These are phyloP conservation scores for Atethmia centrago DNA, from an alignment of 2,888 invertebrate genomes.

Conservation along the genomic window DNA sequence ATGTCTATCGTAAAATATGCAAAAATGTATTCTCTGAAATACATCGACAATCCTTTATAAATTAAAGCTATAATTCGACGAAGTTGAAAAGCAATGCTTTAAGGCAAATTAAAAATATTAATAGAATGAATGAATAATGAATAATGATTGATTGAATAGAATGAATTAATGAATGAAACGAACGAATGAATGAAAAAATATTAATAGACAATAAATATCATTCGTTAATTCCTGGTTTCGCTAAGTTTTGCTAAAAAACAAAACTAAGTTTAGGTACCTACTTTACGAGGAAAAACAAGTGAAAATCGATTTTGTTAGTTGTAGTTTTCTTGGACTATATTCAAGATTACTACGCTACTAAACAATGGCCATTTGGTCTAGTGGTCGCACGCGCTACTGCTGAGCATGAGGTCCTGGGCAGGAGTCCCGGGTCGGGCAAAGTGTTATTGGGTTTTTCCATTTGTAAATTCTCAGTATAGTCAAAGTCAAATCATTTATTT, in stretches of 20 bases:
- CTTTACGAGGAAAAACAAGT: neutral
- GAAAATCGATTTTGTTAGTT: neutral
- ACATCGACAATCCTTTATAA: neutral
- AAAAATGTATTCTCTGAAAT: slow-evolving; percentile 1
- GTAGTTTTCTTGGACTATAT: neutral
- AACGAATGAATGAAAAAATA: too few species aligned
- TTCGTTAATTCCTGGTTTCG: neutral
- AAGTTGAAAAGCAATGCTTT: neutral
- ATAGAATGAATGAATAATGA: too few species aligned
- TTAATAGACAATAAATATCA: too few species aligned
- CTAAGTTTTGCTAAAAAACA: neutral
- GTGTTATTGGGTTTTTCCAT: neutral
- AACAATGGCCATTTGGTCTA: neutral
- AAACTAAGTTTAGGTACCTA: neutral
- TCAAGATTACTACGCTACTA: neutral
- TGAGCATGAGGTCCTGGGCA: neutral
- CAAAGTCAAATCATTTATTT: too few species aligned
- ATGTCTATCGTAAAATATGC: slow-evolving; percentile 23
- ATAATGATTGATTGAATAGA: too few species aligned
- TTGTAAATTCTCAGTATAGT: neutral
- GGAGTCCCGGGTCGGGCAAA: neutral
- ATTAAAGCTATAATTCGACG: neutral
- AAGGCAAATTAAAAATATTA: neutral
- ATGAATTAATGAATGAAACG: too few species aligned
- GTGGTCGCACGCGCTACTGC: neutral